Evolutionary conservation across 1,140 invertebrate species (phyloP).

Genomic region (Apolygus lucorum): DNA sequence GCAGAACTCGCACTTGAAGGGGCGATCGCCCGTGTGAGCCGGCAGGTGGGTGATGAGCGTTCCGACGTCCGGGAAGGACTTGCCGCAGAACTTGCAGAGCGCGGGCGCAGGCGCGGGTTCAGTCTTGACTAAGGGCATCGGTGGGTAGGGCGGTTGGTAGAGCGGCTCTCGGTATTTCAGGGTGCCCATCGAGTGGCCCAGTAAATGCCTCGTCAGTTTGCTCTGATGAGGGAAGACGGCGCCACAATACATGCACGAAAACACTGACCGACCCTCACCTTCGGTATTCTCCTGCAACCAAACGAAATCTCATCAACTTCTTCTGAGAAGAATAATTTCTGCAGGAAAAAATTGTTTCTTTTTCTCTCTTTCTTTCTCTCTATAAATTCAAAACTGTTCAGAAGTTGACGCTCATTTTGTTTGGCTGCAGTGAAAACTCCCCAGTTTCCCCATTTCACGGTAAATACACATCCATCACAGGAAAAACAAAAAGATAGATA

Average conservation of each 20-base stretch:
- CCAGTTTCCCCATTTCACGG: not conserved
- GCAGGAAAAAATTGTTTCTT: conserved; percentile 14
- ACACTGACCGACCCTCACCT: conserved; percentile 41
- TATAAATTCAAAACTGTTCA: conserved; percentile 36
- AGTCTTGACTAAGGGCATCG: conserved; percentile 39
- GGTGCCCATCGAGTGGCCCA: conserved; percentile 75
- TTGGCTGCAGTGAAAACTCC: conserved; percentile 45
- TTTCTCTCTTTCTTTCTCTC: conserved; percentile 16
- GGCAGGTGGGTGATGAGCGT: conserved; percentile 75
- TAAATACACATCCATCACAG: conserved; percentile 26
- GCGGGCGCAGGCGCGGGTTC: conserved; percentile 49
- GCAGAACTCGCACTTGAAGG: conserved; percentile 85
- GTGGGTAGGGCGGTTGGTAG: conserved; percentile 43
- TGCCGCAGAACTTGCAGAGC: conserved; percentile 81
- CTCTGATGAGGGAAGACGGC: conserved; percentile 76
- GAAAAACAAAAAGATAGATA: conserved; percentile 30
- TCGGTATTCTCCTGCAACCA: conserved; percentile 78
- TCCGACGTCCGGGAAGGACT: conserved; percentile 78
- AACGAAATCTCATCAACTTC: conserved; percentile 85
- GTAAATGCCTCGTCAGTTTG: conserved; percentile 77
- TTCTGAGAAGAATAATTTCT: conserved; percentile 40
- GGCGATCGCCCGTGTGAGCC: conserved; percentile 77
- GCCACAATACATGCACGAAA: conserved; percentile 73
- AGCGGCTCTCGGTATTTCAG: conserved; percentile 67
- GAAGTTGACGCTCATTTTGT: conserved; percentile 94